Evolutionary conservation across 2,888 invertebrate species (phyloP), one percentile per base, ranked within the genome.

Genomic region (Aspidiotus rigidus): DNA sequence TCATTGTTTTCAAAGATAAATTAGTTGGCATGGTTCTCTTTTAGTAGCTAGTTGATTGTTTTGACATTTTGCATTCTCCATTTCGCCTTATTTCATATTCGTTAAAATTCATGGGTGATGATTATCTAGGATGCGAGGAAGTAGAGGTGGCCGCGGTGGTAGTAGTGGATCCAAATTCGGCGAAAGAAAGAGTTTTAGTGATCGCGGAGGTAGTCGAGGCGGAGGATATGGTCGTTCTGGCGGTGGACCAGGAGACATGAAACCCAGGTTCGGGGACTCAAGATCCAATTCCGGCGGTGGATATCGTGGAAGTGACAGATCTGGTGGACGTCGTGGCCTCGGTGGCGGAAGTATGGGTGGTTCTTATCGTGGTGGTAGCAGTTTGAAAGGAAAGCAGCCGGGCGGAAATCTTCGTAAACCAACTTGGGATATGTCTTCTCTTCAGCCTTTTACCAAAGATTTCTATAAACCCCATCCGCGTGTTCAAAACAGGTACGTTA

Each of bases 371-470:
- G 72, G 73, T 17, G 69, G 69, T 15, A 71, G 63, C 40, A 72
- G 62, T 17, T 69, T 71, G 55, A 73, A 72, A 56, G 74, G 72
- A 5, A 74, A 73, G 64, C 74, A 74, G 62, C 74, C 74, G 17
- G 74, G 74, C 15, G 74, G 72, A 13, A 66, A 60, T 67, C 87
- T 95, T 15, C 83, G 91, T 5, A 92, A 90, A 77, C 90, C 94
- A 7, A 85, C 88, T 73, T 97, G 96, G 96, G 93, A 95, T 73
- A 82, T 86, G 75, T 83, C 85, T 15, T 82, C 84, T 53, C 80
- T 97, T 16, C 87, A 87, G 55, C 90, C 92, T 0, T 93, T 97
- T 79, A 85, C 92, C 76, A 97, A 97, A 79, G 91, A 94, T 79
- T 96, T 96, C 77, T 97, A 96, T 77, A 83, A 87, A 54, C 93